Conservation (phyloP, 2,113 vertebrate species). For the Sebastes fasciatus region DNA sequence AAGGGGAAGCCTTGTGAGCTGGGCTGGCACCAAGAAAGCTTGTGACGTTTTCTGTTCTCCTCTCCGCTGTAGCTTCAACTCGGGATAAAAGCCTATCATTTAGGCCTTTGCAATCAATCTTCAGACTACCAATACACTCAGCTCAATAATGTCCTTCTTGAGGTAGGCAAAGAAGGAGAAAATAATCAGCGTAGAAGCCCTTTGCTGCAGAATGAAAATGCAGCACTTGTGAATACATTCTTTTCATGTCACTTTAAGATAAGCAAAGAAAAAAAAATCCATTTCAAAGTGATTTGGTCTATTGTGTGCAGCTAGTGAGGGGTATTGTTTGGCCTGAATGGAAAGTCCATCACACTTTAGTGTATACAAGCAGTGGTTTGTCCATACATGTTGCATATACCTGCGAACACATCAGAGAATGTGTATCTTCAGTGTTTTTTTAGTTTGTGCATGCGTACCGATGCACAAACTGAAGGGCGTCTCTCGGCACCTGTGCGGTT, state of each 20-base stretch:
- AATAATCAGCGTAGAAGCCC: conserved; percentile 61
- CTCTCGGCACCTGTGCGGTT: conserved; percentile 40
- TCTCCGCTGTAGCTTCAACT: conserved; percentile 34
- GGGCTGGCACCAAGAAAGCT: conserved; percentile 22
- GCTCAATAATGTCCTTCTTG: conserved; percentile 37
- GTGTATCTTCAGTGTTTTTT: conserved; percentile 1
- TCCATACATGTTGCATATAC: background rate
- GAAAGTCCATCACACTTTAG: conserved; percentile 20
- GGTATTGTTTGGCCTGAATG: conserved; percentile 27
- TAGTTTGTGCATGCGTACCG: background rate
- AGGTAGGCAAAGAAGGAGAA: conserved; percentile 43
- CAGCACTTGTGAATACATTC: conserved; percentile 11
- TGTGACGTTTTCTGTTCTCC: conserved; percentile 40
- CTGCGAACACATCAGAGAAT: background rate
- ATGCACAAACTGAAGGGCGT: conserved; percentile 23
- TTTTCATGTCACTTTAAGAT: conserved; percentile 29
- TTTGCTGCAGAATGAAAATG: conserved; percentile 26
- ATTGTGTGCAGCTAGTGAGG: conserved; percentile 2
- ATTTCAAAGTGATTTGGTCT: conserved; percentile 39
- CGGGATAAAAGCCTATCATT: conserved; percentile 60
- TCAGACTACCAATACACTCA: conserved; percentile 53
- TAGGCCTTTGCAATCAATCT: conserved; percentile 63
- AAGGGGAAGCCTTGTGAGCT: conserved; percentile 37
- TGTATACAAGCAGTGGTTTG: background rate
- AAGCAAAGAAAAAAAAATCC: background rate